Evolutionary conservation across 2,888 invertebrate genomes (phyloP), one percentile per base, ranked within the genome.

Genomic region (Therioaphis trifolii): DNA sequence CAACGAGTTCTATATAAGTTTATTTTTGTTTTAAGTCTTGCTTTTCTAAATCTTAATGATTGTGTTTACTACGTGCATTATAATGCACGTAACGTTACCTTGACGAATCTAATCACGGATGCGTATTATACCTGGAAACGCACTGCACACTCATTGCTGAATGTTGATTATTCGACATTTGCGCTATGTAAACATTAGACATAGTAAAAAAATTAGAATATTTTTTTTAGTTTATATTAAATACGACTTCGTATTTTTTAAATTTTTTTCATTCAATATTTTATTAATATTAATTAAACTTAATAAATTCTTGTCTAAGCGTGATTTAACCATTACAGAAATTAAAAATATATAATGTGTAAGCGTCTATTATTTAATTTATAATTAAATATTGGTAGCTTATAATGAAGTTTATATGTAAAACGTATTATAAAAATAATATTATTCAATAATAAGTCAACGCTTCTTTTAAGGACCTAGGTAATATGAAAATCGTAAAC

Each of bases 81-180:
- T 52, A 52, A 18, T n/a, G 52, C 21, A n/a, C 52, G 52, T 49
- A 40, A 55, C 18, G 21, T 74, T 55, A 55, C 74, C 74, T 74
- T 74, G 74, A 58, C 74, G 55, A 40, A 55, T 40, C 21, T 40
- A 74, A 74, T 74, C 74, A 55, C 40, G 35, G 55, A 71, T 29
- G 27, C 71, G 1, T 49, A 52, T 7, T 52, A 29, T 29, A 21
- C 21, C 7, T 15, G 35, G 52, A 72, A 52, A 72, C 72, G 43
- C 15, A 21, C 21, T 72, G 35, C 35, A 35, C 72, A 29, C 52
- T 46, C 24, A n/a, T 18, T 29, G 27, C 46, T 15, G 58, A 21
- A 21, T 12, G 21, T 55, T 72, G 72, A 72, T 72, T 35, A 29
- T 72, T 52, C 21, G 35, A 35, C 35, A 71, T 12, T 58, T 24